Conservation (phyloP, 2,888 invertebrate genomes). For the Drosophila paranaensis region DNA sequence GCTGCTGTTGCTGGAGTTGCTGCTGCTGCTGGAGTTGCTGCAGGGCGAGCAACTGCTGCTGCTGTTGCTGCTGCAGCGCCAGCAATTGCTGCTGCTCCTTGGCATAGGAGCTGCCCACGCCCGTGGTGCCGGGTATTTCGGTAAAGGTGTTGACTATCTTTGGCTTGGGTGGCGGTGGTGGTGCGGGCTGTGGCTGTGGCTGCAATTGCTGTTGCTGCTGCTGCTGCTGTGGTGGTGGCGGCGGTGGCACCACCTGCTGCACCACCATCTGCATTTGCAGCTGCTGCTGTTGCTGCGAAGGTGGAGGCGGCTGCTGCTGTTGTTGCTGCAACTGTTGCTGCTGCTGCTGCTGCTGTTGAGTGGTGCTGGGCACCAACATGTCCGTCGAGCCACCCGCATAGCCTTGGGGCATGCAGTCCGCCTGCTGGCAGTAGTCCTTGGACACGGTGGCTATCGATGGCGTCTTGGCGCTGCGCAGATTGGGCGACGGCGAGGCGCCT, state of each 20-base stretch:
- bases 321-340: conserved; percentile 52
- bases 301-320: conserved; percentile 78
- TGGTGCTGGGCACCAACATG: conserved; percentile 49
- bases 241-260: conserved; percentile 57
- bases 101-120: conserved; percentile 84
- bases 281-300: conserved; percentile 42
- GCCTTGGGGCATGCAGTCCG: conserved; percentile 82
- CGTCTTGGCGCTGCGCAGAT: conserved; percentile 84
- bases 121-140: conserved; percentile 84
- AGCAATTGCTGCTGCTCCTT: conserved; percentile 77
- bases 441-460: conserved; percentile 85
- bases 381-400: conserved; percentile 65
- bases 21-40: conserved; percentile 69
- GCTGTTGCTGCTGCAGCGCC: conserved; percentile 62
- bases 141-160: conserved; percentile 84
- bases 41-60: conserved; percentile 60
- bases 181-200: conserved; percentile 79
- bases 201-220: conserved; percentile 60
- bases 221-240: conserved; percentile 51
- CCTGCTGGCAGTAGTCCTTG: conserved; percentile 84
- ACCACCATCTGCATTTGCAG: conserved; percentile 56
- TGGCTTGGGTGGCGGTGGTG: conserved; percentile 80
- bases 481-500: conserved; percentile 84
- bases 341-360: conserved; percentile 42
- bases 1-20: conserved; percentile 69